Percentiles rank a stretch among this genome's conserved stretches.
Evolutionary conservation across 2,113 vertebrate genomes (phyloP).

Genomic region (Dunckerocampus dactyliophorus): DNA sequence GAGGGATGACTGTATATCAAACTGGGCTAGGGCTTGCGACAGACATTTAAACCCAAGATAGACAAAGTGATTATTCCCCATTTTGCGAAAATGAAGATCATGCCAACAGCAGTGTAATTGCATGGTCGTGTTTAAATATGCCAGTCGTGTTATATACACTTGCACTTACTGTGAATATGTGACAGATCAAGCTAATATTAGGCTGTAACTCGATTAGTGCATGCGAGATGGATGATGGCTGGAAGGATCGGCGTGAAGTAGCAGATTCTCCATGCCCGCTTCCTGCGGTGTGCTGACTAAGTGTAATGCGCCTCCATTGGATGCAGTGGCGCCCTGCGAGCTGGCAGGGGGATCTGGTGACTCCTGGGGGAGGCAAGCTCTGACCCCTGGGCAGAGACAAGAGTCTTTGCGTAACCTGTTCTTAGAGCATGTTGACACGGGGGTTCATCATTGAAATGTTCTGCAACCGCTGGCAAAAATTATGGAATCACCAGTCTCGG

Average conservation of each 20-base stretch:
- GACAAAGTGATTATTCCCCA: too few relatives aligned
- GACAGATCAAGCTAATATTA: conserved; percentile 11
- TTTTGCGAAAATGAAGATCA: too few relatives aligned
- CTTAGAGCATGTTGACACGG: neutral
- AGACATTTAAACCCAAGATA: too few relatives aligned
- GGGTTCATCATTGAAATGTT: too few relatives aligned
- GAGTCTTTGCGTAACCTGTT: neutral
- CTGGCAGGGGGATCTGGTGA: conserved; percentile 55
- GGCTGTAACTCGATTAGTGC: conserved; percentile 43
- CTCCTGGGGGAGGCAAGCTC: conserved; percentile 26
- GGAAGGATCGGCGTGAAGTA: conserved; percentile 46
- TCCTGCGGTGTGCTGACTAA: conserved; percentile 65
- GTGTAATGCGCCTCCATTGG: conserved; percentile 51
- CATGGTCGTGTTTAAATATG: too few relatives aligned
- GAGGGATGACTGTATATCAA: too few relatives aligned
- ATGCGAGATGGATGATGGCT: conserved; percentile 36
- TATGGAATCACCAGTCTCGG: too few relatives aligned
- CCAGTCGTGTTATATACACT: neutral
- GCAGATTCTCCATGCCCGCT: conserved; percentile 60
- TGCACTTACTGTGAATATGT: conserved; percentile 9
- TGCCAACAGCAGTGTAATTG: too few relatives aligned
- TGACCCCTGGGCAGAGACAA: neutral
- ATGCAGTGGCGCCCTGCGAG: conserved; percentile 41
- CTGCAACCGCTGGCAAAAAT: too few relatives aligned
- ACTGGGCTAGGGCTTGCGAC: too few relatives aligned